Percentiles rank a stretch among this genome's conserved stretches.
Conservation (phyloP, 2,113 vertebrate genomes). For the Indicator indicator region DNA sequence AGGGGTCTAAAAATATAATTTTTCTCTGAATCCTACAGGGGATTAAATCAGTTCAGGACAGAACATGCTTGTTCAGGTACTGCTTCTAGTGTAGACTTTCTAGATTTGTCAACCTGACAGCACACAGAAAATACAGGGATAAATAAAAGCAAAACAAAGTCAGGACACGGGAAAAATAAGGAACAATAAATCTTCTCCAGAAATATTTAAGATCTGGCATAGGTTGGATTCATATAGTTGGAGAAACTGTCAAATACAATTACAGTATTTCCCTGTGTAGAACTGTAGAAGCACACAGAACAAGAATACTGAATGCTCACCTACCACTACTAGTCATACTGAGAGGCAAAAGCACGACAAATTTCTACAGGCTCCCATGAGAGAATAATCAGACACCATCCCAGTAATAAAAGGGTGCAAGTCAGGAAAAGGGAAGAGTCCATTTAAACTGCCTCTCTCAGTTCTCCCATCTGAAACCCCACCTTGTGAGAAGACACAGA, state of each 20-base stretch:
- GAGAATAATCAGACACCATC: background rate
- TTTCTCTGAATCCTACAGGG: background rate
- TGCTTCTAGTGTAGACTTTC: background rate
- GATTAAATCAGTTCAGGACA: background rate
- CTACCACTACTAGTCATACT: background rate
- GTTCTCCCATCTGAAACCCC: background rate
- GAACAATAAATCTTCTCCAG: background rate
- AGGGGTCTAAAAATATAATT: slow-evolving; percentile 18
- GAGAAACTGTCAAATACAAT: background rate
- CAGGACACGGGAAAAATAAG: background rate
- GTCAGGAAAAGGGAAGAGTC: background rate
- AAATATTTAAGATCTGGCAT: background rate
- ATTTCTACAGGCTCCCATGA: background rate
- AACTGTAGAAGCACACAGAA: background rate
- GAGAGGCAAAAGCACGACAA: background rate
- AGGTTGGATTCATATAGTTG: background rate
- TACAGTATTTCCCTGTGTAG: background rate
- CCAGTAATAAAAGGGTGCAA: background rate
- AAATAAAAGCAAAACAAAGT: background rate
- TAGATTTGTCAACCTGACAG: background rate
- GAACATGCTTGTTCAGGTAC: background rate
- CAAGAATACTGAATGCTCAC: background rate
- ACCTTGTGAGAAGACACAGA: background rate
- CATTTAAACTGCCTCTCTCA: background rate
- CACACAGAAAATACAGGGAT: background rate